Base-by-base conservation (phyloP, 2,888 invertebrate genomes). In the Andrena haemorrhoa region DNA sequence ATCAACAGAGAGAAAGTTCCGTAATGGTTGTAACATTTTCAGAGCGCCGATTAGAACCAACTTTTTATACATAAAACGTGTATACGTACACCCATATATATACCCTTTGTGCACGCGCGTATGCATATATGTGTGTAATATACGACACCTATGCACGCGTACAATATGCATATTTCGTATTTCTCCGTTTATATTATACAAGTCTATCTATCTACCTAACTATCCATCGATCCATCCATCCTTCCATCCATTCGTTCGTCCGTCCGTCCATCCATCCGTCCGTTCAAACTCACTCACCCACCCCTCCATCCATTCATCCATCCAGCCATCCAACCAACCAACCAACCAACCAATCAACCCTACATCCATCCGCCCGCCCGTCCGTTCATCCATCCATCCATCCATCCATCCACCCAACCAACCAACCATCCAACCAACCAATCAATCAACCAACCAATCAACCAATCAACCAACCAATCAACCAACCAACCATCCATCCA, bases 1-100 rank as follows among this genome's bases (percentile, higher is more conserved):
- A 85, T 82, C 58, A 73, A 75, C 82, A 82, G 81, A 83, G 78
- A 76, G 72, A 75, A 58, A 79, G 33, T 83, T 82, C 47, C 23
- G 26, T 79, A 79, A 72, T 29, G 77, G 83, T 82, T 74, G 70
- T 33, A 58, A 71, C 86, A 78, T 65, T 33, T 73, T 47, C 51
- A 60, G 66, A 35, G 70, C 61, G 60, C 64, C 70, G 71, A 71
- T 75, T 75, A 31, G 83, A 82, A 86, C 76, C 78, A 83, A 86
- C 79, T 66, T 69, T 81, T 70, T 81, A 79, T 78, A 64, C 64
- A 76, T 75, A 63, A 70, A 49, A 60, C 56, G 65, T 71, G 47
- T 66, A 73, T 70, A 70, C 70, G 26, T 33, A 61, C 63, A 74
- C 73, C 7, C 35, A 63, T 80, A 78, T 69, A 51, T 64, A 70